Evolutionary conservation across 2,888 invertebrate species (phyloP).

Genomic region (Neoitamus cyanurus): DNA sequence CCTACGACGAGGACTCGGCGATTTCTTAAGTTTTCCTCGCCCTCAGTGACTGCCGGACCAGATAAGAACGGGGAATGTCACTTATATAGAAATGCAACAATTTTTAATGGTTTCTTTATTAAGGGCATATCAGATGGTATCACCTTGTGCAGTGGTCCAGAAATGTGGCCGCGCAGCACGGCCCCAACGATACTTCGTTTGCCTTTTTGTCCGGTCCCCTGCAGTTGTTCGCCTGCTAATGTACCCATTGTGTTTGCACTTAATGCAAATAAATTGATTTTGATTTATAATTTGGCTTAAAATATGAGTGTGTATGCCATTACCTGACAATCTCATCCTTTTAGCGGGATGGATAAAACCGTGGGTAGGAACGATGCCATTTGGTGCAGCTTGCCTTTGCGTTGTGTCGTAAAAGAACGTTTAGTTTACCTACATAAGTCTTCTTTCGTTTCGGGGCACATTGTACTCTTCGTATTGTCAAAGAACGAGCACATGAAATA

Average conservation of each 20-base stretch:
- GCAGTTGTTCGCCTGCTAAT: slow-evolving; percentile 46
- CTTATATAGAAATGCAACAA: slow-evolving; percentile 53
- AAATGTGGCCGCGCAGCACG: background rate
- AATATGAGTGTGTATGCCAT: slow-evolving; percentile 13
- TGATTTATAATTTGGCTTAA: slow-evolving; percentile 48
- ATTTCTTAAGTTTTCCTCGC: slow-evolving; percentile 32
- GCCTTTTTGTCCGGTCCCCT: slow-evolving; percentile 21
- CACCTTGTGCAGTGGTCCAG: slow-evolving; percentile 18
- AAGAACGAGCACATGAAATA: no score
- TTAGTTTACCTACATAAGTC: no score
- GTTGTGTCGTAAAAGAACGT: background rate
- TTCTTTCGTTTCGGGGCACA: no score
- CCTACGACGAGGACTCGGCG: background rate
- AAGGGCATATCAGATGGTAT: slow-evolving; percentile 52
- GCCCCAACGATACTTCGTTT: background rate
- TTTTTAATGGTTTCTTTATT: slow-evolving; percentile 54
- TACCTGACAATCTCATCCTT: background rate
- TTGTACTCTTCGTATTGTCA: no score
- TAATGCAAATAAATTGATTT: slow-evolving; percentile 52
- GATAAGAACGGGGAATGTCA: slow-evolving; percentile 52
- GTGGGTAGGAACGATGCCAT: background rate
- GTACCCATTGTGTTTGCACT: slow-evolving; percentile 48
- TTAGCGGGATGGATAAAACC: background rate
- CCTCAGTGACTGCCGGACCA: slow-evolving; percentile 46
- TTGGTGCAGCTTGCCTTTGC: background rate